Percentiles rank a stretch among this genome's conserved stretches.
phyloP scores from a whole-genome alignment of 1,140 invertebrate genomes.

The Psix sp. region DNA sequence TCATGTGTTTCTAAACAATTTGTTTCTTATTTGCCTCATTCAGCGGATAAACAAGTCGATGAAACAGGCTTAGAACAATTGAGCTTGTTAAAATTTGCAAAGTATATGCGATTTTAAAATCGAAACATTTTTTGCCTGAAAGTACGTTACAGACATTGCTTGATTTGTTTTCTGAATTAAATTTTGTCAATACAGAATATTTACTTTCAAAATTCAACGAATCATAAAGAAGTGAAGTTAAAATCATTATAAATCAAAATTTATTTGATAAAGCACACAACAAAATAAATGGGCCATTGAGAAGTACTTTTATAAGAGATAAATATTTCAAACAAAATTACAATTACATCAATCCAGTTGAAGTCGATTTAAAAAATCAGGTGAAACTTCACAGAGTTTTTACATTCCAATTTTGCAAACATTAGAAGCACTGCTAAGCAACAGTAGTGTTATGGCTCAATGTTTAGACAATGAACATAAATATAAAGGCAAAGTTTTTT shows the following conservation, averaged over 20 bases:
- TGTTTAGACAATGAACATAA: too few species aligned
- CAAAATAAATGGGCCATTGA: slow-evolving; percentile 10
- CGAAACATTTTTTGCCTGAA: slow-evolving; percentile 35
- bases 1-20: slow-evolving; percentile 2
- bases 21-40: too few species aligned
- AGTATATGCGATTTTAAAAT: slow-evolving; percentile 36
- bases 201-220: slow-evolving; percentile 28
- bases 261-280: slow-evolving; percentile 32
- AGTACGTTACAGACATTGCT: slow-evolving; percentile 23
- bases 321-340: too few species aligned
- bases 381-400: too few species aligned
- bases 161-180: slow-evolving; percentile 10
- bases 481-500: too few species aligned
- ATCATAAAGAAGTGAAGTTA: slow-evolving; percentile 14
- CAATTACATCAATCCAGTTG: too few species aligned
- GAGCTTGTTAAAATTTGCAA: slow-evolving; percentile 28
- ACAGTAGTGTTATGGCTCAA: too few species aligned
- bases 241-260: slow-evolving; percentile 36
- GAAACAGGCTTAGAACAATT: slow-evolving; percentile 8
- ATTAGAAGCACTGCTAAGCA: too few species aligned
- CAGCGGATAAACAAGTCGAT: too few species aligned
- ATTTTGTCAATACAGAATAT: slow-evolving; percentile 37
- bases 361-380: too few species aligned
- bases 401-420: too few species aligned
- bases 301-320: too few species aligned